Evolutionary conservation across 2,113 vertebrate genomes (phyloP).

Genomic region (Prietella phreatophila): DNA sequence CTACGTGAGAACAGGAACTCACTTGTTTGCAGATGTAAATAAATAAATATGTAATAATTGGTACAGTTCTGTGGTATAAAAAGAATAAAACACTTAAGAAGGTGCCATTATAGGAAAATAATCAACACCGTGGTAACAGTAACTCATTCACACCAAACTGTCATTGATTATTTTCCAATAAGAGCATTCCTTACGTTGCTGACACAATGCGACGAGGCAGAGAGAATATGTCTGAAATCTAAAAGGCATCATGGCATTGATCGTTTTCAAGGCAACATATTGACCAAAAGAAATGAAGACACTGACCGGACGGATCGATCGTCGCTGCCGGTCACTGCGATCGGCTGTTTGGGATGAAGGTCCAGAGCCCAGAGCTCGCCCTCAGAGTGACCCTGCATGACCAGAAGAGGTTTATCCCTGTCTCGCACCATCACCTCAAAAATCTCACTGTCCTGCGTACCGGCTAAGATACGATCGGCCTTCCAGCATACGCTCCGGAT

Average conservation of each 20-base stretch:
- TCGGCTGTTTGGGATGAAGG: slow-evolving; percentile 90
- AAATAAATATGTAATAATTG: not conserved
- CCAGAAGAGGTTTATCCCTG: slow-evolving; percentile 88
- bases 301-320: slow-evolving; percentile 91
- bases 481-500: slow-evolving; percentile 97
- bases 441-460: slow-evolving; percentile 97
- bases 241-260: not conserved
- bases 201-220: no score
- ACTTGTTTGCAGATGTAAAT: not conserved
- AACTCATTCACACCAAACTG: not conserved
- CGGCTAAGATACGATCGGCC: slow-evolving; percentile 87
- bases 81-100: not conserved
- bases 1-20: not conserved
- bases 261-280: not conserved
- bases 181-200: not conserved
- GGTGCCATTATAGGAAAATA: not conserved
- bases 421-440: slow-evolving; percentile 96
- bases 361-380: slow-evolving; percentile 96
- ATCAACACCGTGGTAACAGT: not conserved
- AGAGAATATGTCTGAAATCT: not conserved
- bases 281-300: not conserved
- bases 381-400: slow-evolving; percentile 96
- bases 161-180: not conserved
- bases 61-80: not conserved
- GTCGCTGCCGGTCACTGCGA: slow-evolving; percentile 92